Base-by-base conservation (phyloP, 2,888 invertebrate species). In the Nectonema munidae region DNA sequence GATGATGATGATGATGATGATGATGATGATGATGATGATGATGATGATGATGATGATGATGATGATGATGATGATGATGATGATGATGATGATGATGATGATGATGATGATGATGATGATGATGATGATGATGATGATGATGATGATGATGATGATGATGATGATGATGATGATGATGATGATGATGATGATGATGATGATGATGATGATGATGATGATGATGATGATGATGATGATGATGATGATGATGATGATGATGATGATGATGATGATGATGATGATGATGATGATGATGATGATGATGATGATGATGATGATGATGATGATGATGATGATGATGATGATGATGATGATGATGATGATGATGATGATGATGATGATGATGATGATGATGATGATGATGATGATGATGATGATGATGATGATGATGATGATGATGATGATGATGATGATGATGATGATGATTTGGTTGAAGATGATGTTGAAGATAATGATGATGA, bases 1-100 rank as follows among this genome's bases (percentile, higher is more conserved):
- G 32, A 43, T 38, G 32, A 43, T 32, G 32, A 43, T 42, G 21
- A 41, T 41, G 32, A 42, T 32, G 37, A 42, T 37, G 29, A 42
- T 29, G 17, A 28, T 41, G 13, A 37, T 17, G 13, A 37, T 17
- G 13, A 33, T 17, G 13, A 37, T 17, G 29, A 43, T 38, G 32
- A 43, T 38, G 32, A 43, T 32, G 32, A 43, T 42, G 21, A 41
- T 41, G 32, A 42, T 32, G 37, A 42, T 37, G 29, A 42, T 29
- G 17, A 28, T 41, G 13, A 37, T 17, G 13, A 37, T 17, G 13
- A 33, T 17, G 13, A 37, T 17, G 29, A 43, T 38, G 32, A 43
- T 38, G 32, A 43, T 32, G 32, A 43, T 42, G 21, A 41, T 41
- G 32, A 42, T 32, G 37, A 42, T 36, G 29, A 42, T 29, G 17